Conservation (phyloP, 1,140 invertebrate genomes). For the Micrasema minimum region DNA sequence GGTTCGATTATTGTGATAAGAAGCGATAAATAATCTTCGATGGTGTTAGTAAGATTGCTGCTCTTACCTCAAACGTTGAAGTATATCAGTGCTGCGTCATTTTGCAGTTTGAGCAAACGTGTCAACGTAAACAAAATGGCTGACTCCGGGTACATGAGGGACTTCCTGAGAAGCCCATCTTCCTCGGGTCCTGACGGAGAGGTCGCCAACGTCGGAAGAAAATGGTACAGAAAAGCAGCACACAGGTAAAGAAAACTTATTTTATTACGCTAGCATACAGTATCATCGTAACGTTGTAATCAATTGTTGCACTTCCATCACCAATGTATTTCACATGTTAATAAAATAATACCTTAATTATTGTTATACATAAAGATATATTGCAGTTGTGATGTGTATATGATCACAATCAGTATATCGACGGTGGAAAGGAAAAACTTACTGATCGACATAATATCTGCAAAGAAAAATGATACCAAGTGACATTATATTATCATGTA, state of each 20-base stretch:
- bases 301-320: no score
- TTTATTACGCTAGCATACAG: no score
- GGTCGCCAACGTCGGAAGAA: conserved; percentile 42
- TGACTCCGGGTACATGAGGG: conserved; percentile 44
- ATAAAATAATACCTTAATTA: no score
- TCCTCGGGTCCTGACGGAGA: conserved; percentile 39
- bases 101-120: conserved; percentile 42
- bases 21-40: conserved; percentile 48
- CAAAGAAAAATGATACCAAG: no score
- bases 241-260: conserved; percentile 47
- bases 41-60: conserved; percentile 50
- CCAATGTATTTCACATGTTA: no score
- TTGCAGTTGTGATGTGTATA: no score
- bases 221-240: conserved; percentile 51
- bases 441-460: no score
- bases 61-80: conserved; percentile 41
- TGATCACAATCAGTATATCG: no score
- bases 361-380: no score
- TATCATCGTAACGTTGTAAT: no score
- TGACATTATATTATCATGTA: no score
- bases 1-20: conserved; percentile 17
- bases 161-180: conserved; percentile 43
- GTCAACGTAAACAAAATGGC: conserved; percentile 41
- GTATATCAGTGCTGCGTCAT: conserved; percentile 45
- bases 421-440: no score